Percentiles rank a stretch among this genome's conserved stretches.
phyloP scores from a whole-genome alignment of 2,888 invertebrate genomes.

The Cybosia mesomella region DNA sequence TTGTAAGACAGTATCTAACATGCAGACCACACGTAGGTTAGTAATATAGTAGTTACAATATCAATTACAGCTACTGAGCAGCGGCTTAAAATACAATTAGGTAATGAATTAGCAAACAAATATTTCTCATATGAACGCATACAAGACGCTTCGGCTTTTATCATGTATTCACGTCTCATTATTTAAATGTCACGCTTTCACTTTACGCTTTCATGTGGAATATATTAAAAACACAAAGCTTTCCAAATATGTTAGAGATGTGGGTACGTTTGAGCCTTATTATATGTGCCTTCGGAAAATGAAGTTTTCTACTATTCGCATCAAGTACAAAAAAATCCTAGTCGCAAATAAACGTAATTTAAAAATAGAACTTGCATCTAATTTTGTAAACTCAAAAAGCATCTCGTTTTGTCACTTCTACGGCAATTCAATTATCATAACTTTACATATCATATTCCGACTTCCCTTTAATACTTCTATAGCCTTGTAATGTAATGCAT shows the following conservation, averaged over 20 bases:
- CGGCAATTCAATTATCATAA: slow-evolving; percentile 3
- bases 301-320: slow-evolving; percentile 5
- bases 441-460: not conserved
- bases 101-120: slow-evolving; percentile 36
- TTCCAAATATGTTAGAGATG: slow-evolving; percentile 58
- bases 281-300: slow-evolving; percentile 25
- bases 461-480: slow-evolving; percentile 31
- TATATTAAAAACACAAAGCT: slow-evolving; percentile 65
- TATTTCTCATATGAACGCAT: slow-evolving; percentile 35
- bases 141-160: slow-evolving; percentile 49
- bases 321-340: no score
- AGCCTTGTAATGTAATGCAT: slow-evolving; percentile 55
- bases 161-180: slow-evolving; percentile 54
- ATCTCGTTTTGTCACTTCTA: not conserved
- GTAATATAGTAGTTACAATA: slow-evolving; percentile 32
- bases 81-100: slow-evolving; percentile 23
- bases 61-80: slow-evolving; percentile 34
- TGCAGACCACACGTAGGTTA: slow-evolving; percentile 12
- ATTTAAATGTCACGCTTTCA: slow-evolving; percentile 76
- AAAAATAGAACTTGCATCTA: not conserved
- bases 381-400: not conserved
- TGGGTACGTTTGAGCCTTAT: slow-evolving; percentile 30
- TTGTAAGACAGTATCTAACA: not conserved
- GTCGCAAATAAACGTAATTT: not conserved
- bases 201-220: slow-evolving; percentile 71